Base-by-base conservation (phyloP, 2,113 vertebrate species). In the Megaleporinus macrocephalus region DNA sequence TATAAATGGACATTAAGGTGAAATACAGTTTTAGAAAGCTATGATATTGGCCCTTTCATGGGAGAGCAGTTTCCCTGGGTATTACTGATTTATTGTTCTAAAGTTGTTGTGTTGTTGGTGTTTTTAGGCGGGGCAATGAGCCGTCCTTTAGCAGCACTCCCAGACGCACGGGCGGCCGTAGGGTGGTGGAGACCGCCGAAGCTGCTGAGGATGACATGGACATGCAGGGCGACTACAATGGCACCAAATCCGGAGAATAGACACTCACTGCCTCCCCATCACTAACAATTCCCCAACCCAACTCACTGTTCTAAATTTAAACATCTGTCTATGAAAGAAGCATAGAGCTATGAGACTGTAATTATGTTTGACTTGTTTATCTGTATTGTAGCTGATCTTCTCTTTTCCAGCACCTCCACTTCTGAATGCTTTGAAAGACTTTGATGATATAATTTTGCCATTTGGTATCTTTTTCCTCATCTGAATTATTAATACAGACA, bases 121-220 rank as follows among this genome's bases (percentile, higher is more conserved):
- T 81, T 86, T 87, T 84, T 87, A 97, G 95, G 91, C 93, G 95
- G 77, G 96, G 95, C 73, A 96, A 95, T n/a, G 95, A 96, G 85
- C 7, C 90, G 79, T 89, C 95, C 59, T 95, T 95, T 70, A 91
- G 90, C 79, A 91, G 90, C 73, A 90, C 94, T 26, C 78, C 95
- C 0, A 91, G 95, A 53, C 92, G 95, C 88, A 93, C 94, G 27
- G 92, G 92, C 73, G 79, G 95, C 29, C 93, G 95, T 78, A 55
- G 93, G 62, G 89, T 96, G 71, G 94, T 96, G 66, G 96, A 96
- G 1, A 91, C 90, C 69, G 89, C 91, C 0, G 95, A 96, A 1
- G 94, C 92, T 51, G 92, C 87, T 0, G 95, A 97, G 30, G 95
- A 97, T 0, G 95, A 96, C 44, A 82, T 83, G 4, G 95, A 96